Evolutionary conservation across 2,888 invertebrate genomes (phyloP), one percentile per base, ranked within the genome.

Genomic region (Lydus trimaculatus): DNA sequence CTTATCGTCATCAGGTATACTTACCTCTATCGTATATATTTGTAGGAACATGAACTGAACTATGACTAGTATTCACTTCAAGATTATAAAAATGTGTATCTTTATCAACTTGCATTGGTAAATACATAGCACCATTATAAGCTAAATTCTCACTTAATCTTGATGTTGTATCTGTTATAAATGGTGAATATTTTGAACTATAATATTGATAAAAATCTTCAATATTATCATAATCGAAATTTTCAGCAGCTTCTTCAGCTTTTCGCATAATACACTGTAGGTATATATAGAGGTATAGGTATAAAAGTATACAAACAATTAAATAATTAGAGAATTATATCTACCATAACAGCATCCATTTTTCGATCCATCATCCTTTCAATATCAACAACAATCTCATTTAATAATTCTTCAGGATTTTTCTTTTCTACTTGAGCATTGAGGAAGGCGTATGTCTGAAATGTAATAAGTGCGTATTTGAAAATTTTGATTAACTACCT

Each of bases 11-110:
- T n/a, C n/a, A n/a, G n/a, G n/a, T n/a, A n/a, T n/a, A n/a, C n/a
- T n/a, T 86, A 92, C 94, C 90, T 87, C 89, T 88, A 83, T 96
- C 96, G 86, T 91, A 97, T 67, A 98, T 93, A 87, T 97, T 97
- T 33, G 96, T 95, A 5, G 98, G 98, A 31, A 98, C 94, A 84
- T 98, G 98, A 62, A 98, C 94, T 72, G 97, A 92, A 81, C 96
- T 96, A 77, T 90, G 89, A 66, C 87, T 90, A 13, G 92, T 92
- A 83, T 94, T 94, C 15, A 95, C 92, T 43, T 90, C 90, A 71
- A 95, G 91, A 81, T 94, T 91, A 83, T 94, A 94, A 85, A 97
- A 97, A 84, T 95, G 94, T 0, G 92, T 91, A 81, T 94, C 93
- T 66, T 88, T 88, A 79, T 91, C 91, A 25, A 95, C 82, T 9